phyloP scores from a whole-genome alignment of 2,797 vertebrate species.

The Epinephelus malabaricus region DNA sequence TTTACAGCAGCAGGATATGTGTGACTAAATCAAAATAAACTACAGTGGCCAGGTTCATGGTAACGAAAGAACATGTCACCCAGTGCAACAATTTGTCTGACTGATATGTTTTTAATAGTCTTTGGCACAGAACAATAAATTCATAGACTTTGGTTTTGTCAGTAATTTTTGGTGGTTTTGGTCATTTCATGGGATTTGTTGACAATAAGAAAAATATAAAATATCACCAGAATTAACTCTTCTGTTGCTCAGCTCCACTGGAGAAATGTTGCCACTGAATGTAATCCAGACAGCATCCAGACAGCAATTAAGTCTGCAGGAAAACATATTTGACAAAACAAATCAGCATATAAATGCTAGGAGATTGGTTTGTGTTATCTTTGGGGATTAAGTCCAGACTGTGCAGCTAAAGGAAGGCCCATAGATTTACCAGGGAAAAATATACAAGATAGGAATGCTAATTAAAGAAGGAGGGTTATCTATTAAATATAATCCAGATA shows the following conservation, averaged over 20 bases:
- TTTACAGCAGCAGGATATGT: neutral
- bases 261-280: neutral
- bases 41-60: neutral
- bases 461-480: constrained; percentile 8
- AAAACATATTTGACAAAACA: neutral
- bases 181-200: neutral
- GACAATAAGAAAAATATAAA: neutral
- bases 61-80: neutral
- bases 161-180: neutral
- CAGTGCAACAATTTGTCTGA: neutral
- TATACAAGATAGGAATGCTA: constrained; percentile 5
- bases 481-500: neutral
- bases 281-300: neutral
- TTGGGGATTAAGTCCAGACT: constrained; percentile 17
- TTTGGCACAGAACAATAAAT: neutral
- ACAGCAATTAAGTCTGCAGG: neutral
- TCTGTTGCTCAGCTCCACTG: neutral
- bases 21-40: neutral
- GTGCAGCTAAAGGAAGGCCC: neutral
- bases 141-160: neutral
- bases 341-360: neutral
- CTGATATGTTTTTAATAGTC: neutral
- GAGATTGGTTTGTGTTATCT: constrained; percentile 16
- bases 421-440: neutral
- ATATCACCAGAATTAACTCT: neutral